phyloP scores from a whole-genome alignment of 2,797 vertebrate genomes.

The Capromys pilorides region DNA sequence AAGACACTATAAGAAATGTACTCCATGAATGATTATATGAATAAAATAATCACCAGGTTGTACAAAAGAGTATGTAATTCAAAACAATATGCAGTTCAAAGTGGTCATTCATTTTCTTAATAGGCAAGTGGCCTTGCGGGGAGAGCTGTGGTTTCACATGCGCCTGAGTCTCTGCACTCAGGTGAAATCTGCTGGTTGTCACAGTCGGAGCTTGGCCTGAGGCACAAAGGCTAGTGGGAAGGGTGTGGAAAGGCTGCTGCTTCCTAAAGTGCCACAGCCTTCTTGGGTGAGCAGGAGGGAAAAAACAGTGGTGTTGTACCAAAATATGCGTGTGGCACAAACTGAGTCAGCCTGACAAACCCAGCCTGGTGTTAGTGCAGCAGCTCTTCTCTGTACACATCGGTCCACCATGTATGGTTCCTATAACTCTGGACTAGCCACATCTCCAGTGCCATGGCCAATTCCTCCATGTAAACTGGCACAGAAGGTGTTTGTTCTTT shows the following conservation, averaged over 20 bases:
- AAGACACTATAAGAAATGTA: conserved; percentile 16
- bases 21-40: conserved; percentile 26
- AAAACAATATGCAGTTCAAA: conserved; percentile 24
- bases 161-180: neutral
- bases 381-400: neutral
- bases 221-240: conserved; percentile 51
- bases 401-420: neutral
- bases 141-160: conserved; percentile 7
- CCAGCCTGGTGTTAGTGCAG: fast-evolving
- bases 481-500: neutral
- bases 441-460: neutral
- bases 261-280: conserved; percentile 38
- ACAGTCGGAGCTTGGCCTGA: conserved; percentile 17
- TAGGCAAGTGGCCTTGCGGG: neutral
- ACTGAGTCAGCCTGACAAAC: neutral
- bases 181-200: conserved; percentile 33
- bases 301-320: conserved; percentile 10
- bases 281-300: neutral
- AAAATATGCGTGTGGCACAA: neutral
- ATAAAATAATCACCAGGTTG: conserved; percentile 56
- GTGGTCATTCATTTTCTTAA: conserved; percentile 51
- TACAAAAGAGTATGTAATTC: conserved; percentile 54
- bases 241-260: neutral
- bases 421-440: neutral
- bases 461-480: conserved; percentile 23